A percentile compares a stretch with the other conserved stretches of the same genome.
Conservation (phyloP, 37 sponge, comb jelly and placozoan genomes). For the Dysidea cf. avara region DNA sequence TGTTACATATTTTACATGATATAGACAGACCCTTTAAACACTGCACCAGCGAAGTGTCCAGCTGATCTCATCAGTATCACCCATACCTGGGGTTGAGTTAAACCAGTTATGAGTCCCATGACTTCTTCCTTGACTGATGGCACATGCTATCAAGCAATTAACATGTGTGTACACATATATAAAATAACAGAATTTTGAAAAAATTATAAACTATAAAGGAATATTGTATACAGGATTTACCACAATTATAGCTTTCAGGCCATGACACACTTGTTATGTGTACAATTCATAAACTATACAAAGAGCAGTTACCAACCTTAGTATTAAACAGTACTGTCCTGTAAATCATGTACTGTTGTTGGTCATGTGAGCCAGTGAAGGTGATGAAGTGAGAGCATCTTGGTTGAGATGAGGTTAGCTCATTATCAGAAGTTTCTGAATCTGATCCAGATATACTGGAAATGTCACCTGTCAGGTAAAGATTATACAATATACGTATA, state of each 20-base stretch:
- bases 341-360: no score
- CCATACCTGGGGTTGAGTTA: conserved; percentile 27
- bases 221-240: background rate
- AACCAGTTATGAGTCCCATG: background rate
- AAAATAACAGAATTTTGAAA: background rate
- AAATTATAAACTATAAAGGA: background rate
- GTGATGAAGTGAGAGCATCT: background rate
- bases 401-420: background rate
- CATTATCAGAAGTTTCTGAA: conserved; percentile 30
- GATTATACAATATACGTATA: no score
- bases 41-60: conserved; percentile 96
- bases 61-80: conserved; percentile 78
- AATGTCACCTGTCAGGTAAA: conserved; percentile 46
- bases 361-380: no score
- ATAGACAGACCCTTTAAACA: conserved; percentile 72
- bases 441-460: conserved; percentile 89
- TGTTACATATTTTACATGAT: background rate
- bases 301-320: no score
- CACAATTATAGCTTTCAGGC: background rate
- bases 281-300: no score
- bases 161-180: background rate
- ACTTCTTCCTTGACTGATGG: background rate
- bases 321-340: no score
- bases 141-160: background rate
- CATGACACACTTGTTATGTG: no score